Evolutionary conservation across 2,888 invertebrate species (phyloP).

Genomic region (Netelia fuscicornis): DNA sequence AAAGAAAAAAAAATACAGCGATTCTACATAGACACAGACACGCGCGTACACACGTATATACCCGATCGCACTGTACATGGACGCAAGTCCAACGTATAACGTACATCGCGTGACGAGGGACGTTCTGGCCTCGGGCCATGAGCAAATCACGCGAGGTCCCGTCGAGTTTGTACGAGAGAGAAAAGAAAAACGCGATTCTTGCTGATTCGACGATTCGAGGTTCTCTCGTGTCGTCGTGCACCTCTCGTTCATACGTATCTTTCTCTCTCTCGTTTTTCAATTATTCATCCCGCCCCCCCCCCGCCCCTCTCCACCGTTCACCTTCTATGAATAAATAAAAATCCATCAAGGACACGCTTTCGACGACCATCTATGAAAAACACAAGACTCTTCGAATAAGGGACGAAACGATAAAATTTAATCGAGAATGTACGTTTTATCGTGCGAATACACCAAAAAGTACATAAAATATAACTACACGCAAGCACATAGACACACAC

Average conservation of each 20-base stretch:
- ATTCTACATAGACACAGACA: slow-evolving; percentile 4
- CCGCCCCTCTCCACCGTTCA: too few relatives aligned
- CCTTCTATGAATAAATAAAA: slow-evolving; percentile 54
- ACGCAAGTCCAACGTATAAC: not conserved
- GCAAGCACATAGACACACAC: not conserved
- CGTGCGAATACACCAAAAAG: too few relatives aligned
- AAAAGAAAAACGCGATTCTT: slow-evolving; percentile 24
- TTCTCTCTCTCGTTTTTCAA: slow-evolving; percentile 1
- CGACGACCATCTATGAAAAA: not conserved
- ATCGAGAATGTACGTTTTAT: not conserved
- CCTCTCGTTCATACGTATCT: slow-evolving; percentile 9
- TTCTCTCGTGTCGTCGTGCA: slow-evolving; percentile 31
- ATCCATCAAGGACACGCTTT: slow-evolving; percentile 2
- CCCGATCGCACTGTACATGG: slow-evolving; percentile 11
- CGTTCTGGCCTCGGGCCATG: slow-evolving; percentile 63
- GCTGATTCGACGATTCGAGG: slow-evolving; percentile 32
- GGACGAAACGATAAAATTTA: not conserved
- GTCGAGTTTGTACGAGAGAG: slow-evolving; percentile 32
- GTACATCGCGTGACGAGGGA: slow-evolving; percentile 67
- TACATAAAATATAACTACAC: not conserved
- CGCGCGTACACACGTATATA: not conserved
- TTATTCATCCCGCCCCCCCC: slow-evolving; percentile 36
- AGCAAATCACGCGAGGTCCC: slow-evolving; percentile 64
- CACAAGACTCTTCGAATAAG: not conserved
- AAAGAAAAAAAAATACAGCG: slow-evolving; percentile 31